These are phyloP conservation scores for Stegophylla sp. DNA, from an alignment of 2,888 invertebrate genomes.

Conservation along the genomic window DNA sequence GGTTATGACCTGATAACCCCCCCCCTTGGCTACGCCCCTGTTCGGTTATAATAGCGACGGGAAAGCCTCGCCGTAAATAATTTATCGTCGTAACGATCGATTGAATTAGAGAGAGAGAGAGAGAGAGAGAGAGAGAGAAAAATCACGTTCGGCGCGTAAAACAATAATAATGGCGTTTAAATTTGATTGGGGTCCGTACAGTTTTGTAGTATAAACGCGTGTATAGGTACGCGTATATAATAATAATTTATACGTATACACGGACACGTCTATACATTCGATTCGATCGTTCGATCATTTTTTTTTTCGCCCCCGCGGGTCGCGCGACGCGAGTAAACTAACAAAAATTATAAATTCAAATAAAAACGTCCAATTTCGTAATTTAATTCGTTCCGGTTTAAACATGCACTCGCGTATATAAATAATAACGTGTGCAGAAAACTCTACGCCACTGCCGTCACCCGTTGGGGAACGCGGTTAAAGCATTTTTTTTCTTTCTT, in stretches of 20 bases:
- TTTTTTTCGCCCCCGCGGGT: constrained; percentile 10
- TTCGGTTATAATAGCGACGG: no score
- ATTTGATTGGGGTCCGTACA: constrained; percentile 10
- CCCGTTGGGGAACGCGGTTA: background rate
- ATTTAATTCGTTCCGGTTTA: constrained; percentile 7
- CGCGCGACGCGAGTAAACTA: constrained; percentile 6
- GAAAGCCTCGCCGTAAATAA: no score
- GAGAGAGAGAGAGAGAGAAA: no score
- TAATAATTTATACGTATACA: background rate
- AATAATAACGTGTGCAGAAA: background rate
- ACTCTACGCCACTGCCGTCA: background rate
- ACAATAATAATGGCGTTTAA: constrained; percentile 4
- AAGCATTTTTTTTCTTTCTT: background rate
- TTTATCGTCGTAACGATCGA: no score
- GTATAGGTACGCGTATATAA: background rate
- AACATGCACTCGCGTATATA: background rate
- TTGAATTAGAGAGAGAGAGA: no score
- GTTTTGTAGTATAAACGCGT: no score
- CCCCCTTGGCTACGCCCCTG: no score
- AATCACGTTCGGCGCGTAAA: background rate
- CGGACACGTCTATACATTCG: background rate
- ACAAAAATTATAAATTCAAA: constrained; percentile 8
- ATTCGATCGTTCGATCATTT: background rate
- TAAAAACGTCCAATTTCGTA: constrained; percentile 23
- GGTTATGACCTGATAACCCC: no score